Base-by-base conservation (phyloP, 2,888 invertebrate species). In the Oasisia sp. region DNA sequence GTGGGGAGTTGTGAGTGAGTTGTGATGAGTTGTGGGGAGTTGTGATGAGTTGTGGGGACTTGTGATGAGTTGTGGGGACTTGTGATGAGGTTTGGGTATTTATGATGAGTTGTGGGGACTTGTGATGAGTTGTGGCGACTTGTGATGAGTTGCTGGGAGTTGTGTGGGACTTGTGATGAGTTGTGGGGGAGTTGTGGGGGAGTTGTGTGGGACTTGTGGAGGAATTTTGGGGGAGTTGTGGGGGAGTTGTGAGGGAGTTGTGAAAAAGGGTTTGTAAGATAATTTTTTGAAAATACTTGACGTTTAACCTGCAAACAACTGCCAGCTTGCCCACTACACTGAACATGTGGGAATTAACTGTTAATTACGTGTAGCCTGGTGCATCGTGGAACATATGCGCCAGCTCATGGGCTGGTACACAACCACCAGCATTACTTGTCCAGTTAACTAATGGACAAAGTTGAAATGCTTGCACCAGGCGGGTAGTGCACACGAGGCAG, bases 401-500 rank as follows among this genome's bases (percentile, higher is more conserved):
- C 27, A 27, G 19, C 74, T 74, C 74, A 74, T 27, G 74, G 74
- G 19, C 74, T 27, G 74, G 14, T 27, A 74, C 74, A 74, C 74
- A 7, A 74, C 74, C n/a, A n/a, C 27, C 74, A 74, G 74, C 74
- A 74, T 27, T 19, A 74, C 74, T 19, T n/a, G 74, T 19, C 74
- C 74, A 74, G 19, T 74, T 74, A 74, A 74, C 74, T 74, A 19
- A 74, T 74, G 74, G 74, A 74, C 74, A 74, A 74, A 74, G 74
- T 74, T 74, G 27, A 74, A 74, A 27, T 74, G 74, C 4, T 38
- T 19, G 74, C 74, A 74, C 74, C n/a, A n/a, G 50, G 50, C 50
- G 9, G 50, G 50, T 50, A 50, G 50, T 50, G 9, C 50, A 14
- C 50, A 2, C 50, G 1, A 74, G 74, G 74, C 14, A 27, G 74